These are phyloP conservation scores for Equus przewalskii DNA, from an alignment of 2,113 vertebrate genomes.

Conservation along the genomic window DNA sequence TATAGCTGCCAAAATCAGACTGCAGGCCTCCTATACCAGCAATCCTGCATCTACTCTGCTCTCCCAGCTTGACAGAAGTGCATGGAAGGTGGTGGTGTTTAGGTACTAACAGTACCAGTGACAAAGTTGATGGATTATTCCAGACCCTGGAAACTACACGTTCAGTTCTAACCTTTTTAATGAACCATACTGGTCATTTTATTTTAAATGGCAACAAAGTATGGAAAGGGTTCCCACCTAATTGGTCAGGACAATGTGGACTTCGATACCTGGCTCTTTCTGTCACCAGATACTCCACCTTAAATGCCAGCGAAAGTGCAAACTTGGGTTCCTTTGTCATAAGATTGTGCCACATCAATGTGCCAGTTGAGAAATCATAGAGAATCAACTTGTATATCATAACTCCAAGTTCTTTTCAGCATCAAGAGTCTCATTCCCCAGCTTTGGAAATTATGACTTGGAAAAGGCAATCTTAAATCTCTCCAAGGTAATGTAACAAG, in stretches of 20 bases:
- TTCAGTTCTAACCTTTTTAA: neutral
- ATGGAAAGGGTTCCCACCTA: no score
- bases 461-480: neutral
- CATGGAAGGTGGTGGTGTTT: no score
- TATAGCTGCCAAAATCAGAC: no score
- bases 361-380: neutral
- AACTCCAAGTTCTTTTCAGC: neutral
- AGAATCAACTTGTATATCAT: neutral
- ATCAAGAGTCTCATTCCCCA: neutral
- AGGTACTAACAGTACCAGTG: neutral
- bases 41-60: no score
- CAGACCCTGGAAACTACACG: neutral
- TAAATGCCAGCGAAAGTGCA: no score
- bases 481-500: neutral
- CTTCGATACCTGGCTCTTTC: no score
- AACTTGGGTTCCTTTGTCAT: neutral
- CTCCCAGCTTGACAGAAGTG: no score
- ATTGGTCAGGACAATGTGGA: no score
- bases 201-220: neutral
- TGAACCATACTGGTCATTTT: neutral
- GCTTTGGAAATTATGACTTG: neutral
- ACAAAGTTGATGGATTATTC: neutral
- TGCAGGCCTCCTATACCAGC: no score
- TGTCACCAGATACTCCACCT: no score
- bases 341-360: neutral